A percentile compares a stretch with the other conserved stretches of the same genome.
Conservation (phyloP, 2,797 vertebrate species). For the Myioborus melanocephalus region DNA sequence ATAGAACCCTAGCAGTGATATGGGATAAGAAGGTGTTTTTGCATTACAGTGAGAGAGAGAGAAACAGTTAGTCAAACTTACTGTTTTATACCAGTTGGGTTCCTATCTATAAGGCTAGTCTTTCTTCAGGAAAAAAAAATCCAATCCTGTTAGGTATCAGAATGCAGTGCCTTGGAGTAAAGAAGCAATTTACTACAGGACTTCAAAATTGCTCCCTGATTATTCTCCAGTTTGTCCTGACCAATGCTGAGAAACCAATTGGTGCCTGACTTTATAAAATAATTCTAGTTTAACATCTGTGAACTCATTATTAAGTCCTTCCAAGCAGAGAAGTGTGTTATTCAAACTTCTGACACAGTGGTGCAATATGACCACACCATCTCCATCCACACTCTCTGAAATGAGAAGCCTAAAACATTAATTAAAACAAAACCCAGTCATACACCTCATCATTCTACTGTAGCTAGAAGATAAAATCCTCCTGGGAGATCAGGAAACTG, state of each 20-base stretch:
- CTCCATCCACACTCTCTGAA: constrained; percentile 26
- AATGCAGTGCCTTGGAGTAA: not conserved
- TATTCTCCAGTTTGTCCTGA: constrained; percentile 36
- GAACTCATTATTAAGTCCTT: constrained; percentile 47
- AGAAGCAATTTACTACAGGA: not conserved
- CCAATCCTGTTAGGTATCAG: not conserved
- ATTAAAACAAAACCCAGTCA: constrained; percentile 48
- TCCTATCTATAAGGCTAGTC: not conserved
- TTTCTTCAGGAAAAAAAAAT: not conserved
- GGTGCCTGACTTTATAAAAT: constrained; percentile 29
- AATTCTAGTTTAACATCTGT: constrained; percentile 62
- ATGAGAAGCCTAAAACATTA: constrained; percentile 45
- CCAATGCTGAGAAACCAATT: constrained; percentile 33
- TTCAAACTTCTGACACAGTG: constrained; percentile 38
- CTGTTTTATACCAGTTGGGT: not conserved
- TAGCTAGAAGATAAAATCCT: constrained; percentile 39
- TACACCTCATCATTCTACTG: constrained; percentile 10
- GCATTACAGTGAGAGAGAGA: not conserved
- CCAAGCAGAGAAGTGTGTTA: constrained; percentile 49
- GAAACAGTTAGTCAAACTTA: not conserved
- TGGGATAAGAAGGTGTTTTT: not conserved
- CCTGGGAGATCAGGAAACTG: not conserved
- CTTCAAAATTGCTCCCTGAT: constrained; percentile 11
- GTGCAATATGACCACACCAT: constrained; percentile 15
- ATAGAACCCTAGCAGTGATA: constrained; percentile 46